Conservation (phyloP, 2,888 invertebrate species). For the Scrobipalpa costella region DNA sequence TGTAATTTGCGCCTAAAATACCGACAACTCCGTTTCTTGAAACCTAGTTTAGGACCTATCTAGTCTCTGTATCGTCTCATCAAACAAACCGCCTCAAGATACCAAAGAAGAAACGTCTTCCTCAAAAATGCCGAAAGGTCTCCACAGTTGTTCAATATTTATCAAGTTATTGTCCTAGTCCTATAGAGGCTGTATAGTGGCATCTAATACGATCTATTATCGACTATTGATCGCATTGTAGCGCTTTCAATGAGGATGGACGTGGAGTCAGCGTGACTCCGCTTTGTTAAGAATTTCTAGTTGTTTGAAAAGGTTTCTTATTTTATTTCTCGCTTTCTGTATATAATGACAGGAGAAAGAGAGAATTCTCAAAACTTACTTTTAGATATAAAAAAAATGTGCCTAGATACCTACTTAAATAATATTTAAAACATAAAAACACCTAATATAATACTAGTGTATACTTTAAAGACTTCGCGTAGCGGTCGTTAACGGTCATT, state of each 20-base stretch:
- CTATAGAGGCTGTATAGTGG: conserved; percentile 47
- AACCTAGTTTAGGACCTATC: too few species aligned
- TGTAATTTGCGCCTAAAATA: too few species aligned
- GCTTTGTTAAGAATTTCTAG: conserved; percentile 34
- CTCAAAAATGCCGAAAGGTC: conserved; percentile 11
- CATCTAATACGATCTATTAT: conserved; percentile 67
- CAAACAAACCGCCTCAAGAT: not conserved
- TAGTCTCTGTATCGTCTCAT: not conserved
- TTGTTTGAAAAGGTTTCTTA: conserved; percentile 11
- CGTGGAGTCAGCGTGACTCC: conserved; percentile 63
- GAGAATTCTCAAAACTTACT: too few species aligned
- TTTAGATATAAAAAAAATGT: not conserved
- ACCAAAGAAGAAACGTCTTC: not conserved
- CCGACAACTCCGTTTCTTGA: too few species aligned
- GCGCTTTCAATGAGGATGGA: conserved; percentile 50
- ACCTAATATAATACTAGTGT: too few species aligned
- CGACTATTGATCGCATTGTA: conserved; percentile 56
- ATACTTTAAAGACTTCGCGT: too few species aligned
- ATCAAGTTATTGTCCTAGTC: conserved; percentile 64
- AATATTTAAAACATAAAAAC: too few species aligned
- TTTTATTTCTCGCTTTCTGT: not conserved
- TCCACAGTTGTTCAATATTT: conserved; percentile 53
- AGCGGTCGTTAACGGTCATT: too few species aligned
- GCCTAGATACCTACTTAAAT: too few species aligned
- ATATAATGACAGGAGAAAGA: not conserved